A percentile compares a stretch with the other conserved stretches of the same genome.
phyloP scores from a whole-genome alignment of 2,797 vertebrate species.

The Uromys caudimaculatus region DNA sequence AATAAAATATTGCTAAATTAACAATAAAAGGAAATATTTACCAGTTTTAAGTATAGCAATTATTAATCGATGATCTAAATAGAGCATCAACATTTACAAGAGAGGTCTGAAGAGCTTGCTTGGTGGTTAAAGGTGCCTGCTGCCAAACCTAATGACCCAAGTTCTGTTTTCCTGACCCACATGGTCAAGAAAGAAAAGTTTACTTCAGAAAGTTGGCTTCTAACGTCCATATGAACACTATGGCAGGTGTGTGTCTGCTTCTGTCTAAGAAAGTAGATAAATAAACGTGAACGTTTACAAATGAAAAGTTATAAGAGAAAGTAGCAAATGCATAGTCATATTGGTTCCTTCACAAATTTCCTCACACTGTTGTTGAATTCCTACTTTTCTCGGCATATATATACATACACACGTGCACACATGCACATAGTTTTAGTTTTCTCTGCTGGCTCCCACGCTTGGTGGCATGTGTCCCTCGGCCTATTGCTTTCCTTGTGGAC shows the following conservation, averaged over 20 bases:
- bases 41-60: background rate
- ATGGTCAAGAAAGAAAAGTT: no score
- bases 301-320: background rate
- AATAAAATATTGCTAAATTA: constrained; percentile 4
- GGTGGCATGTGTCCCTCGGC: background rate
- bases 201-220: no score
- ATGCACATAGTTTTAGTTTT: background rate
- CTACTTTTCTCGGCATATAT: background rate
- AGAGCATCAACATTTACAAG: background rate
- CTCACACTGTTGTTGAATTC: background rate
- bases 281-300: background rate
- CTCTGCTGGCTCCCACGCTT: background rate
- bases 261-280: background rate
- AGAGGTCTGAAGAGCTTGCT: background rate
- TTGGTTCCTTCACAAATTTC: constrained; percentile 21
- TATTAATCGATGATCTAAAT: background rate
- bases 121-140: background rate
- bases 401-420: background rate
- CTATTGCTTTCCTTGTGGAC: background rate
- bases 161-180: background rate
- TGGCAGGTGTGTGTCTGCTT: background rate
- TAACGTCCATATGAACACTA: background rate
- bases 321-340: background rate
- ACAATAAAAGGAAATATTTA: constrained; percentile 43
- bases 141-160: background rate